Percentiles rank a stretch among this genome's conserved stretches.
Conservation (phyloP, 2,113 vertebrate genomes). For the Callopanchax toddi region DNA sequence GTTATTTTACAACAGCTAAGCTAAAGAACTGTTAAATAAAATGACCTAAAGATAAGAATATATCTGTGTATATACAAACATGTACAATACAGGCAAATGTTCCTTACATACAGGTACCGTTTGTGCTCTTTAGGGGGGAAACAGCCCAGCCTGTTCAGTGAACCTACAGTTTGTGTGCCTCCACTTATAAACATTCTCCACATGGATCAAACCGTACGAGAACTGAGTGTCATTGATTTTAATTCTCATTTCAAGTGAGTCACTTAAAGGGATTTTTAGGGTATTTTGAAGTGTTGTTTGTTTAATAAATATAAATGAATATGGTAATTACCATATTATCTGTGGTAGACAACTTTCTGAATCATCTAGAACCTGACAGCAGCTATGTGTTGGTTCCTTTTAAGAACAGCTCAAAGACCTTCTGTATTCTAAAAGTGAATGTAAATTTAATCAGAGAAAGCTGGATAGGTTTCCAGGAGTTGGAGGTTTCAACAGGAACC, state of each 20-base stretch:
- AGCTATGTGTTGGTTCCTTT: too few relatives aligned
- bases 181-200: slow-evolving; percentile 29
- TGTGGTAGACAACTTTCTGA: too few relatives aligned
- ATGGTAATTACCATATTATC: too few relatives aligned
- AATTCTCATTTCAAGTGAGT: not conserved
- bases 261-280: too few relatives aligned
- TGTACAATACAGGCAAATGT: slow-evolving; percentile 35
- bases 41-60: not conserved
- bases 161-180: slow-evolving; percentile 69
- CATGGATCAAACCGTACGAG: slow-evolving; percentile 33
- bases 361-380: too few relatives aligned
- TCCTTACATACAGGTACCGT: slow-evolving; percentile 14
- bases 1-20: slow-evolving; percentile 22
- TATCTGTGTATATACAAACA: slow-evolving; percentile 17
- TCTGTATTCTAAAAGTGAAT: too few relatives aligned
- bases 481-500: too few relatives aligned
- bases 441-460: too few relatives aligned
- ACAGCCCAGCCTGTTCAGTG: slow-evolving; percentile 39
- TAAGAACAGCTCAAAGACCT: too few relatives aligned
- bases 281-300: too few relatives aligned
- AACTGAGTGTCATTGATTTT: slow-evolving; percentile 1
- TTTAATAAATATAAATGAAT: too few relatives aligned
- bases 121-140: slow-evolving; percentile 26
- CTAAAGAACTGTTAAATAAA: not conserved
- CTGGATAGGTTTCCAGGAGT: too few relatives aligned